phyloP scores from a whole-genome alignment of 2,888 invertebrate species.

The Trachelus troglodyta region DNA sequence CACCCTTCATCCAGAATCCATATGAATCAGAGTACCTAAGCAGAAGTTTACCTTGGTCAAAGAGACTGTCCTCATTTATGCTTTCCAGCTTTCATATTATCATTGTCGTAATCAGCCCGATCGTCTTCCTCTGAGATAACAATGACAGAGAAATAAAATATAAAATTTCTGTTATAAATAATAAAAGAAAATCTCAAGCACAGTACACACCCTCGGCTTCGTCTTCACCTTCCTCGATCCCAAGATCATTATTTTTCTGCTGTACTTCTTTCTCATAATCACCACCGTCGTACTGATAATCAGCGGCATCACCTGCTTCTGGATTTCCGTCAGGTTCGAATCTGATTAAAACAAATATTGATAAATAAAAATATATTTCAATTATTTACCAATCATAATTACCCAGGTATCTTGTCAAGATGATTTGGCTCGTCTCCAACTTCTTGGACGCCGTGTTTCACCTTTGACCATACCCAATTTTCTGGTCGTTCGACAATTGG shows the following conservation, averaged over 20 bases:
- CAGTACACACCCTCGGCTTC: constrained; percentile 54
- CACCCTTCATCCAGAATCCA: background rate
- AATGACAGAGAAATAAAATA: constrained; percentile 8
- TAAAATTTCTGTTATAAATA: background rate
- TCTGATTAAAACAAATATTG: constrained; percentile 31
- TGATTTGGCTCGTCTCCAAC: constrained; percentile 60
- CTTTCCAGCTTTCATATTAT: constrained; percentile 35
- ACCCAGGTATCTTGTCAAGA: constrained; percentile 51
- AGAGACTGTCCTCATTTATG: constrained; percentile 27
- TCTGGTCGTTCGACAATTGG: constrained; percentile 34
- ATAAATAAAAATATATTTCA: background rate
- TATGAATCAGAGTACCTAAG: background rate
- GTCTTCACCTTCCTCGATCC: constrained; percentile 57
- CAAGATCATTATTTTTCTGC: constrained; percentile 54
- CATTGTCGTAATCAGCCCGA: constrained; percentile 39
- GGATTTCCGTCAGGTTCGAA: constrained; percentile 49
- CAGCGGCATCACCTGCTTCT: constrained; percentile 47
- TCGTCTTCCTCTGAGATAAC: constrained; percentile 18
- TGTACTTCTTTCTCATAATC: constrained; percentile 54
- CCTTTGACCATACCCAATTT: constrained; percentile 43
- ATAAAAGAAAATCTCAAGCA: background rate
- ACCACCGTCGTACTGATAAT: constrained; percentile 55
- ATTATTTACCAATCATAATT: constrained; percentile 13
- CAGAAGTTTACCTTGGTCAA: background rate
- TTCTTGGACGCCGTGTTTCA: constrained; percentile 56